These are phyloP conservation scores for Jacana jacana DNA, from an alignment of 2,113 vertebrate species.

Conservation along the genomic window DNA sequence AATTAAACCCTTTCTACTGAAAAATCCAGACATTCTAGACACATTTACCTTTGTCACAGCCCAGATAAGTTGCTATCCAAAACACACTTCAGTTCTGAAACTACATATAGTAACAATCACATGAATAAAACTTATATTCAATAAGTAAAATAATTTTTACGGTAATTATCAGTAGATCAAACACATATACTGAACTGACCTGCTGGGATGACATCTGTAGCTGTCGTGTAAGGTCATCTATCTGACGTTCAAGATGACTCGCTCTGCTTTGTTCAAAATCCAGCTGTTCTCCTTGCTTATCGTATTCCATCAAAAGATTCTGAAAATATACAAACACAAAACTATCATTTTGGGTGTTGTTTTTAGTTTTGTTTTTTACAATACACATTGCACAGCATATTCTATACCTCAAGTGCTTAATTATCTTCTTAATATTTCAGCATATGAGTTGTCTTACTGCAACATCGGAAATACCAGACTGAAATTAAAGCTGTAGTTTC, in stretches of 20 bases:
- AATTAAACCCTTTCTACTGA: not conserved
- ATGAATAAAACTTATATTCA: not conserved
- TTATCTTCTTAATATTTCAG: not conserved
- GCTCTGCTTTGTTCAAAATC: conserved; percentile 85
- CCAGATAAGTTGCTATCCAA: not conserved
- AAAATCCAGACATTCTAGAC: not conserved
- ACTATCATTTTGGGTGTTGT: accelerated
- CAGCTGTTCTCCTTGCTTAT: conserved; percentile 89
- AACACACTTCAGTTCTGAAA: not conserved
- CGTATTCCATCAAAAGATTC: conserved; percentile 93
- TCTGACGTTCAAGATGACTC: conserved; percentile 81
- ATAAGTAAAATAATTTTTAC: not conserved
- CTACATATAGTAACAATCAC: not conserved
- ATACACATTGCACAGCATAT: not conserved
- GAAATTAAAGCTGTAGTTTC: not conserved
- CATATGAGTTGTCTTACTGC: not conserved
- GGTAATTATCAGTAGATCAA: not conserved
- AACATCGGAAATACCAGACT: not conserved
- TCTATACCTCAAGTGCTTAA: not conserved
- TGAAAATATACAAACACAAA: conserved; percentile 63
- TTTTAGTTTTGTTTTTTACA: too few relatives aligned
- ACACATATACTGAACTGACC: conserved; percentile 69
- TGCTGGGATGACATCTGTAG: conserved; percentile 81
- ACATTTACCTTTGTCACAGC: not conserved
- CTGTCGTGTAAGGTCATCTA: conserved; percentile 86